Evolutionary conservation across 2,797 vertebrate species (phyloP), one percentile per base, ranked within the genome.

Genomic region (Parotocinclus haroldoi): DNA sequence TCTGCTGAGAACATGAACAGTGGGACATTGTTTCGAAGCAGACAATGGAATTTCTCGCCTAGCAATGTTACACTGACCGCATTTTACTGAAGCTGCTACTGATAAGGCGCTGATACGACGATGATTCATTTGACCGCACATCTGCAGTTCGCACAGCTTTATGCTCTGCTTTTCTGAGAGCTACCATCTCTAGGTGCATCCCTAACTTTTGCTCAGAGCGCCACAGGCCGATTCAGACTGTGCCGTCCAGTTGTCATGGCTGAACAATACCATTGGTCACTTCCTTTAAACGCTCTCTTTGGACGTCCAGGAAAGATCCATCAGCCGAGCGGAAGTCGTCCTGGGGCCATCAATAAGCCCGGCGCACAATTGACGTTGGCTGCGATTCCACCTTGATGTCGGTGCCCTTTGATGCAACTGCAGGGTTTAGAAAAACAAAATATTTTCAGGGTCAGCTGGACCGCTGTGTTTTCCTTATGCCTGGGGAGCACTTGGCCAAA

Each of bases 401-500:
- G 13, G 54, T 65, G 27, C 63, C 69, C 70, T 81, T 76, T 80
- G 79, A 79, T 78, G 73, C 77, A 69, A 70, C 54, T 13, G 51
- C 42, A n/a, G 42, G 67, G 74, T 75, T 79, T 71, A 68, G 70
- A 66, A 78, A 75, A 78, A 75, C 76, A 54, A 75, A 75, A 80
- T 74, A 78, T 76, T 76, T 80, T 79, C 72, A 71, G 61, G 89
- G 90, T 93, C 92, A 92, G 73, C 81, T 81, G 83, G 88, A 91
- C 81, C 87, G 80, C 85, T 76, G 87, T 85, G 84, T 86, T 79
- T 85, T 73, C 76, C 63, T 90, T 87, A 81, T 76, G 87, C 85
- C 84, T 83, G 85, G 81, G 81, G 86, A 90, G 85, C 88, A 90
- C 89, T 88, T 85, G 90, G 90, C 86, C 82, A 85, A 88, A 88